Evolutionary conservation across 2,797 vertebrate species (phyloP).

Genomic region (Hyperoplus immaculatus): DNA sequence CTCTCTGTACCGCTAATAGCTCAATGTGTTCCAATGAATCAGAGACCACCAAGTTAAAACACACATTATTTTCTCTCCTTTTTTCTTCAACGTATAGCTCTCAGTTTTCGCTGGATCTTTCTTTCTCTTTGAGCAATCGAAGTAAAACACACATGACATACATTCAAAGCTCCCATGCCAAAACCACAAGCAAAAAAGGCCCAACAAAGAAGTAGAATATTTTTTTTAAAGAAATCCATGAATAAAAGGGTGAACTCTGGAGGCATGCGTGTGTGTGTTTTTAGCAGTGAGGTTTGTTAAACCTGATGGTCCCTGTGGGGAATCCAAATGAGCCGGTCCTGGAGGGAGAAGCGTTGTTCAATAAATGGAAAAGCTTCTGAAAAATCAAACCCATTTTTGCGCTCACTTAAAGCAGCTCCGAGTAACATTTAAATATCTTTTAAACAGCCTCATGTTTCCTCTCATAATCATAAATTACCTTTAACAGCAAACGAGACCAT

Average conservation of each 20-base stretch:
- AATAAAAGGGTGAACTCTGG: constrained; percentile 87
- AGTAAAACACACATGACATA: constrained; percentile 38
- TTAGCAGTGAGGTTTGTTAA: constrained; percentile 64
- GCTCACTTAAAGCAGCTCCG: constrained; percentile 11
- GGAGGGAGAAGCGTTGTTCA: constrained; percentile 60
- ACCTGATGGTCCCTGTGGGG: constrained; percentile 64
- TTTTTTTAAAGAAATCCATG: constrained; percentile 82
- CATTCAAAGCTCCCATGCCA: constrained; percentile 80
- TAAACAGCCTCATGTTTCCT: no score
- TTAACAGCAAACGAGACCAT: no score
- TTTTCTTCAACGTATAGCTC: constrained; percentile 12
- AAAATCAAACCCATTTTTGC: constrained; percentile 56
- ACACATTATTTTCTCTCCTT: constrained; percentile 37
- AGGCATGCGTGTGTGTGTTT: constrained; percentile 61
- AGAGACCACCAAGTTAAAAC: constrained; percentile 85
- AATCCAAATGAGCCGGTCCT: constrained; percentile 68
- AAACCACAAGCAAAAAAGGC: constrained; percentile 89
- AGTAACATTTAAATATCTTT: no score
- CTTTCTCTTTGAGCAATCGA: background rate
- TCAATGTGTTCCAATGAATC: constrained; percentile 87
- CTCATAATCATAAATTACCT: no score
- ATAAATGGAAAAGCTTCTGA: constrained; percentile 61
- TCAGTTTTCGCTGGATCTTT: background rate
- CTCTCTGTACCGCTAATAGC: constrained; percentile 59
- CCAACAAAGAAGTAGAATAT: constrained; percentile 15